Conservation (phyloP, 1,140 invertebrate genomes). For the Neotoxoptera formosana region DNA sequence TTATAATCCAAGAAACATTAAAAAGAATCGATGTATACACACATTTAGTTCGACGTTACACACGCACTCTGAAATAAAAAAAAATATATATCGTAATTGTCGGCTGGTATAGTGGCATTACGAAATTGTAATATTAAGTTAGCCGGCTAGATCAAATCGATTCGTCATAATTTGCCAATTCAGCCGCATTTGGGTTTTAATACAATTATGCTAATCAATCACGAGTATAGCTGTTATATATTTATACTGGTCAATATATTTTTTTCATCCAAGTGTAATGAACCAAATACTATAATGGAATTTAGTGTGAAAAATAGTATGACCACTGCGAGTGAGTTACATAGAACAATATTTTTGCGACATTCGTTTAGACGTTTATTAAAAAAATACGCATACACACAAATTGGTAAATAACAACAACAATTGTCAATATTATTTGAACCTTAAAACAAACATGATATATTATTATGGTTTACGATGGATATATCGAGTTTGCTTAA, state of each 20-base stretch:
- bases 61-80: neutral
- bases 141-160: conserved; percentile 57
- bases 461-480: neutral
- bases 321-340: neutral
- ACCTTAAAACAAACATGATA: neutral
- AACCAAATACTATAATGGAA: conserved; percentile 41
- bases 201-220: conserved; percentile 49
- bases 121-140: conserved; percentile 58
- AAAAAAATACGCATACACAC: neutral
- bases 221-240: neutral
- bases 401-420: conserved; percentile 14
- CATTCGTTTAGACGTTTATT: neutral
- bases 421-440: conserved; percentile 2
- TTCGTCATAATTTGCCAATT: conserved; percentile 57
- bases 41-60: neutral
- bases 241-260: conserved; percentile 16
- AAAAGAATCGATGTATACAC: conserved; percentile 37
- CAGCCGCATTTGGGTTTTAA: conserved; percentile 22
- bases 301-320: conserved; percentile 34
- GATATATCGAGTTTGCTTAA: neutral
- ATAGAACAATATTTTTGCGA: conserved; percentile 14
- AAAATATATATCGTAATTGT: conserved; percentile 48
- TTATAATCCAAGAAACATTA: conserved; percentile 48
- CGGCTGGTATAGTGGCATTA: neutral
- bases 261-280: conserved; percentile 33